Conservation (phyloP, 1,140 invertebrate genomes). For the Drosophila bipectinata region DNA sequence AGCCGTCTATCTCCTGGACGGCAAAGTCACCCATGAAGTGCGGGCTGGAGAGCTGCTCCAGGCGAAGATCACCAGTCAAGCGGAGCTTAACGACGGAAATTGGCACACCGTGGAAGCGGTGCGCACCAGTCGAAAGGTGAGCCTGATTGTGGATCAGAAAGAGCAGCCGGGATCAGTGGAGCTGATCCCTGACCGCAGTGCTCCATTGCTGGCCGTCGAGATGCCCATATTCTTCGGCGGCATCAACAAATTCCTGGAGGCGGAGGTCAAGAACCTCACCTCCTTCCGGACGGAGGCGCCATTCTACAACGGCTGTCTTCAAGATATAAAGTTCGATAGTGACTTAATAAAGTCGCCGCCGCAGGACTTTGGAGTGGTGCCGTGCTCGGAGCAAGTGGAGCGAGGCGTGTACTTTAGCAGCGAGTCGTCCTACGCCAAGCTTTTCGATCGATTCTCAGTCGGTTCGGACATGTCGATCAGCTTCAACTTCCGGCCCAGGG, state of each 20-base stretch:
- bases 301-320: conserved; percentile 93
- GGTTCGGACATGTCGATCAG: conserved; percentile 91
- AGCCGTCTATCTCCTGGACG: conserved; percentile 91
- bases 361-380: conserved; percentile 86
- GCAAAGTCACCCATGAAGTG: conserved; percentile 90
- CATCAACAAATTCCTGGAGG: conserved; percentile 77
- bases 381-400: conserved; percentile 93
- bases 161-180: conserved; percentile 85
- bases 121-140: conserved; percentile 85
- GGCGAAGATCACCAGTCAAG: conserved; percentile 85
- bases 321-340: conserved; percentile 90
- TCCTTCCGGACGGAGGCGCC: conserved; percentile 24
- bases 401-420: conserved; percentile 92
- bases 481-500: conserved; percentile 95
- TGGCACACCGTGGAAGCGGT: conserved; percentile 93
- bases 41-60: conserved; percentile 89
- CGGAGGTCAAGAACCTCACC: conserved; percentile 48
- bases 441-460: conserved; percentile 90
- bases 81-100: conserved; percentile 90
- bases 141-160: conserved; percentile 85
- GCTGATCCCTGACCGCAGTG: conserved; percentile 85
- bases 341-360: conserved; percentile 87
- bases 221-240: conserved; percentile 93
- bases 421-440: conserved; percentile 83
- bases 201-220: conserved; percentile 86